phyloP scores from a whole-genome alignment of 2,113 vertebrate genomes.

The Bettongia penicillata region DNA sequence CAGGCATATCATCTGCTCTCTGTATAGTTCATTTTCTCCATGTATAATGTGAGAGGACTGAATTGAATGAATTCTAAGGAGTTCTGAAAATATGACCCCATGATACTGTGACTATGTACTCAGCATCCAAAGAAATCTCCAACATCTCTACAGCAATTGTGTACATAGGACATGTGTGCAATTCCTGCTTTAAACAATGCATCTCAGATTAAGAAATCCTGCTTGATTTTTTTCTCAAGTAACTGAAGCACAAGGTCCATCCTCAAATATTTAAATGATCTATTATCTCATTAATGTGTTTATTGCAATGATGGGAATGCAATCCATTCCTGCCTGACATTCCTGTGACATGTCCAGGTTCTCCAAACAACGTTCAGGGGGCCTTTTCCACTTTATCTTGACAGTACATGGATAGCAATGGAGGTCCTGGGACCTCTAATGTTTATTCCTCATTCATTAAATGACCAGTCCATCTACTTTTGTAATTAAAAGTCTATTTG shows the following conservation, averaged over 20 bases:
- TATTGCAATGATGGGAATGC: neutral
- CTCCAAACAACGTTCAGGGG: neutral
- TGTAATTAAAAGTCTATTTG: neutral
- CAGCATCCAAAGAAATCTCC: constrained; percentile 21
- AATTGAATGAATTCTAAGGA: neutral
- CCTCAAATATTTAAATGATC: neutral
- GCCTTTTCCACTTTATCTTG: neutral
- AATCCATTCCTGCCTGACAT: neutral
- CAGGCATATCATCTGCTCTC: neutral
- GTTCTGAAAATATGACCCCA: neutral
- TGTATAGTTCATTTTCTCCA: neutral
- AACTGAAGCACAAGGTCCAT: constrained; percentile 32
- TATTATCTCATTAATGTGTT: neutral
- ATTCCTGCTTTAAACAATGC: constrained; percentile 42
- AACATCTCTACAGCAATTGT: constrained; percentile 3
- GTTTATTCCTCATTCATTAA: neutral
- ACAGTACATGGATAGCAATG: neutral
- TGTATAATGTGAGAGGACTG: neutral
- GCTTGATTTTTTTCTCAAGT: constrained; percentile 36
- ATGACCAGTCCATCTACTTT: neutral
- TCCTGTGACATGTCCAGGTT: neutral
- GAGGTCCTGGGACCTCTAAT: neutral
- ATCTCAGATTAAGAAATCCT: constrained; percentile 60
- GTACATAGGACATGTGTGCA: constrained; percentile 26
- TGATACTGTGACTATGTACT: neutral